These are phyloP conservation scores for Podarcis muralis DNA, from an alignment of 2,113 vertebrate genomes.

Conservation along the genomic window DNA sequence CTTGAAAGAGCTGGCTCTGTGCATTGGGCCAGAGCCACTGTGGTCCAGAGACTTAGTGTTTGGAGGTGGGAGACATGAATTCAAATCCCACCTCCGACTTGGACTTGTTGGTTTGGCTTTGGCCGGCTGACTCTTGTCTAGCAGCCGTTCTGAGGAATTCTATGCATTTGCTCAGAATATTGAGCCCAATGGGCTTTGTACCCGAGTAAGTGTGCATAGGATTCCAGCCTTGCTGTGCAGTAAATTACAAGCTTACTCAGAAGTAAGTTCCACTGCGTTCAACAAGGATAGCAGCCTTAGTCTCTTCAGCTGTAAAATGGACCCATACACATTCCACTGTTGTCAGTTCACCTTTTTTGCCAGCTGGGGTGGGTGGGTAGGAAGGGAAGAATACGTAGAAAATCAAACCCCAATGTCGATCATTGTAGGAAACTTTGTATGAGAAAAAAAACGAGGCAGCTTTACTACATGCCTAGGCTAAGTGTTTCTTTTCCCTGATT, in stretches of 20 bases:
- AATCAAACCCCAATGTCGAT: background rate
- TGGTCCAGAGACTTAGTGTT: background rate
- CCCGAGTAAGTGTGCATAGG: background rate
- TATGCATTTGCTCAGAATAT: background rate
- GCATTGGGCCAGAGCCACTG: background rate
- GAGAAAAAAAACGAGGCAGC: background rate
- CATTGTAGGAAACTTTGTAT: background rate
- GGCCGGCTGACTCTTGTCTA: background rate
- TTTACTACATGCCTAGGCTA: background rate
- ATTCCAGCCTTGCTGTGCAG: background rate
- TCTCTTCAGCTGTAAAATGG: background rate
- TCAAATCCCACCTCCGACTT: background rate
- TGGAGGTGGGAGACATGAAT: conserved; percentile 9
- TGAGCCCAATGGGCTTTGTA: background rate
- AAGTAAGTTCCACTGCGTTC: background rate
- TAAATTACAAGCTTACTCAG: background rate
- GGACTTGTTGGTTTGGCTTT: background rate
- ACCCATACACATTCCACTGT: background rate
- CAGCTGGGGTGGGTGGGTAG: background rate
- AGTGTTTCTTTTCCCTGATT: background rate
- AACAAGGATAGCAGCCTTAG: background rate
- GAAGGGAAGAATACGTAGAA: background rate
- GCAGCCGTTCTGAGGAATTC: background rate
- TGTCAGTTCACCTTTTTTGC: background rate
- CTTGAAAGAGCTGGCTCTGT: background rate